Conservation (phyloP, 2,797 vertebrate species). For the Coregonus suidteri region DNA sequence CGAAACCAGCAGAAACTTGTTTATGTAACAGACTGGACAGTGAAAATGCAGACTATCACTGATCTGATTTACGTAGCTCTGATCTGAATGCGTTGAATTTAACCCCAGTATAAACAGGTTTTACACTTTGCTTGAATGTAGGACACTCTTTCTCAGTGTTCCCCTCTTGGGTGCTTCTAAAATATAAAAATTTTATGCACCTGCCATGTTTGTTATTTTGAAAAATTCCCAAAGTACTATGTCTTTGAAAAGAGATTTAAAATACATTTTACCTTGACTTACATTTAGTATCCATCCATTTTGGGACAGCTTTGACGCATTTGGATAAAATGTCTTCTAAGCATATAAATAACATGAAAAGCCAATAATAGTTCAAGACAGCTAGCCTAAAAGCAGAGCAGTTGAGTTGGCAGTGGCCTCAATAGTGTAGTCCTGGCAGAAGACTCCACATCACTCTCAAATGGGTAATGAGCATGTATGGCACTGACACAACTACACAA, state of each 20-base stretch:
- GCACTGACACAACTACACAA: background rate
- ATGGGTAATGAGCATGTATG: background rate
- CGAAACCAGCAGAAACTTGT: background rate
- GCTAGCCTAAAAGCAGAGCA: background rate
- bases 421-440: background rate
- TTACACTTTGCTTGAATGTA: background rate
- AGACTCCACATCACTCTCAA: background rate
- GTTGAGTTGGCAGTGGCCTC: background rate
- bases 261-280: background rate
- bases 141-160: background rate
- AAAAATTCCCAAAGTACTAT: too few relatives aligned
- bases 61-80: background rate
- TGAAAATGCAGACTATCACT: background rate
- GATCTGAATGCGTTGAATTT: background rate
- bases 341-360: background rate
- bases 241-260: background rate
- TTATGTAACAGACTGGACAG: background rate
- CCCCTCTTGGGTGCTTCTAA: too few relatives aligned
- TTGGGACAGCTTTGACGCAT: too few relatives aligned
- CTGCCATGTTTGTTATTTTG: too few relatives aligned
- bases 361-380: background rate
- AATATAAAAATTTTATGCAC: too few relatives aligned
- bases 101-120: background rate
- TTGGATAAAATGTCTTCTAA: background rate
- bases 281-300: too few relatives aligned